Evolutionary conservation across 2,113 vertebrate species (phyloP), one percentile per base, ranked within the genome.

Genomic region (Misgurnus anguillicaudatus): DNA sequence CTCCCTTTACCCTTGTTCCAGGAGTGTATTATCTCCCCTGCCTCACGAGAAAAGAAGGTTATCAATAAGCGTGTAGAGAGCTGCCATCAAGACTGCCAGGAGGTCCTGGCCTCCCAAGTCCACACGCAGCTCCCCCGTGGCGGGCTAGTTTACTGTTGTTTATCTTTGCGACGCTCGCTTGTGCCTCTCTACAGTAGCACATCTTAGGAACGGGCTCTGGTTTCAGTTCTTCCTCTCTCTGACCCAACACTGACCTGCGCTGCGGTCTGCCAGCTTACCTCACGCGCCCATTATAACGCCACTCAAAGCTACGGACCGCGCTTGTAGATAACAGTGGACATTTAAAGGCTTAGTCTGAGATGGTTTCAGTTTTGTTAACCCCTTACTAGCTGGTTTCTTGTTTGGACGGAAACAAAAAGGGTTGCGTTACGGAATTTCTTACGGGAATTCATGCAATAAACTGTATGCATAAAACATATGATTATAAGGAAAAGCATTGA

Each of bases 11-110:
- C 87, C 90, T 91, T 86, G 67, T 85, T 79, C 76, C 83, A 62
- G 67, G 67, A 69, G 65, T 79, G 81, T 68, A 73, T 85, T 69
- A 74, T 61, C 68, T 77, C 70, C 67, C 74, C 55, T 90, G 91
- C 90, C 86, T 72, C 84, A 92, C 88, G 89, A 93, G 92, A 93
- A 84, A 83, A 82, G 91, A 92, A 91, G 89, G 91, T 94, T 93
- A 93, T 94, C 92, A 91, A 90, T 94, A 91, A 92, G 91, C 90
- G 87, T 78, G 83, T 84, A 86, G 86, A 89, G 84, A 88, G 89
- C 87, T 87, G 88, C 90, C 90, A 89, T 87, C 89, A 87, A 88
- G 89, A 88, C 88, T 91, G 90, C 92, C 82, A 86, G 88, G 87
- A 89, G 91, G 90, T 89, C 75, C 67, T 42, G 80, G 84, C 80